phyloP scores from a whole-genome alignment of 2,797 vertebrate genomes.

The Melanotaenia trifasciata region DNA sequence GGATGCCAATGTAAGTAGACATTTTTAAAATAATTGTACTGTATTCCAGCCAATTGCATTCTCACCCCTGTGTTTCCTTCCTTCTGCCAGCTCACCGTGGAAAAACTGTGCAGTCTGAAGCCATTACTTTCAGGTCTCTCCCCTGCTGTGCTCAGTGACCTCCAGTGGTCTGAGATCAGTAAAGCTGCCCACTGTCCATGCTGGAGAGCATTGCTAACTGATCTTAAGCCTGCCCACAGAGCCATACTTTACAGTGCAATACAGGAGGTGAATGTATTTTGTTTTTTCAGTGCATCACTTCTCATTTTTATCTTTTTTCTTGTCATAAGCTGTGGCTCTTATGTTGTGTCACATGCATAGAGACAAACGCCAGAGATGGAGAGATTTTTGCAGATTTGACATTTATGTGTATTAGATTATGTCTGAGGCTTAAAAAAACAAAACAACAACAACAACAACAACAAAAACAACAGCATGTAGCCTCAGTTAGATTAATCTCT shows the following conservation, averaged over 20 bases:
- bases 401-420: background rate
- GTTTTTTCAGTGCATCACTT: conserved; percentile 17
- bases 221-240: conserved; percentile 84
- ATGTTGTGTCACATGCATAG: background rate
- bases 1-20: conserved; percentile 84
- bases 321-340: conserved; percentile 15
- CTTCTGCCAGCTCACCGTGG: conserved; percentile 79
- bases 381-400: background rate
- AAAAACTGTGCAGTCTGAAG: conserved; percentile 84
- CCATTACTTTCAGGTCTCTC: conserved; percentile 84
- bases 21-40: conserved; percentile 20
- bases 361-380: background rate
- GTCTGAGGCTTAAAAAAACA: background rate
- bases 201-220: conserved; percentile 81
- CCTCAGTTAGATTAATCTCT: background rate
- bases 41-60: conserved; percentile 17
- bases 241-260: conserved; percentile 84
- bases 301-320: conserved; percentile 24
- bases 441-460: background rate
- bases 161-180: conserved; percentile 76
- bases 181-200: conserved; percentile 80
- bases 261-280: conserved; percentile 77
- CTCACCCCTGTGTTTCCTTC: conserved; percentile 34
- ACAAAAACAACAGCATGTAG: background rate
- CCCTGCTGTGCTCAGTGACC: conserved; percentile 80